A percentile compares a stretch with the other conserved stretches of the same genome.
Conservation (phyloP, 2,797 vertebrate genomes). For the Vespertilio murinus region DNA sequence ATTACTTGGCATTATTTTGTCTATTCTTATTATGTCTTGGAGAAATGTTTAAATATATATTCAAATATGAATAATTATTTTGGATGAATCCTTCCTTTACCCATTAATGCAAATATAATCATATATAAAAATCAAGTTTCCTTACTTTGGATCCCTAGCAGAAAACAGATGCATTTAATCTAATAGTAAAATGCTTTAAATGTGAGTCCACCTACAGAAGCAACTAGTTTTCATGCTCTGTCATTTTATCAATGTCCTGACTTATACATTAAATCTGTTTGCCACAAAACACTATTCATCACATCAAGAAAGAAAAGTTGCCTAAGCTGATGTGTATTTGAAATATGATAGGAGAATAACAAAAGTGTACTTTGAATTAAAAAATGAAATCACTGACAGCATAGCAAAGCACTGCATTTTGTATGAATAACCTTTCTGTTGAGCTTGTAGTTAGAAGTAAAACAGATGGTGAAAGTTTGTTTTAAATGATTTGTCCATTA, state of each 20-base stretch:
- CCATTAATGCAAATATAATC: not conserved
- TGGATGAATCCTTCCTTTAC: not conserved
- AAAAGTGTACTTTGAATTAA: constrained; percentile 43
- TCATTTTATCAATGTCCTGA: constrained; percentile 25
- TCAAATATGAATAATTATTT: not conserved
- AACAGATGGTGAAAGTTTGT: constrained; percentile 15
- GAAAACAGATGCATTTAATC: constrained; percentile 26
- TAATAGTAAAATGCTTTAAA: constrained; percentile 23
- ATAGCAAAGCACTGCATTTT: not conserved
- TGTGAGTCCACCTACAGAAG: not conserved
- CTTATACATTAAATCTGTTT: not conserved
- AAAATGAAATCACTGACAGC: not conserved
- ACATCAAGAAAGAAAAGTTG: not conserved
- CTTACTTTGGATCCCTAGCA: not conserved
- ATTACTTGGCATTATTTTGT: not conserved
- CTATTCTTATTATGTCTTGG: not conserved
- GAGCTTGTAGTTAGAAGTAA: constrained; percentile 39
- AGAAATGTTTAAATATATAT: not conserved
- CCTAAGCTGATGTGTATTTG: constrained; percentile 11
- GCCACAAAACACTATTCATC: constrained; percentile 10
- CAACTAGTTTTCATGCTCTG: not conserved
- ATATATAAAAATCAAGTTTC: not conserved
- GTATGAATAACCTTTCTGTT: constrained; percentile 1
- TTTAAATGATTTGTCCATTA: constrained; percentile 43
- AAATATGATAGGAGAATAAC: not conserved